Percentiles rank a stretch among this genome's conserved stretches.
Evolutionary conservation across 2,888 invertebrate species (phyloP).

Genomic region (Drosophila recens): DNA sequence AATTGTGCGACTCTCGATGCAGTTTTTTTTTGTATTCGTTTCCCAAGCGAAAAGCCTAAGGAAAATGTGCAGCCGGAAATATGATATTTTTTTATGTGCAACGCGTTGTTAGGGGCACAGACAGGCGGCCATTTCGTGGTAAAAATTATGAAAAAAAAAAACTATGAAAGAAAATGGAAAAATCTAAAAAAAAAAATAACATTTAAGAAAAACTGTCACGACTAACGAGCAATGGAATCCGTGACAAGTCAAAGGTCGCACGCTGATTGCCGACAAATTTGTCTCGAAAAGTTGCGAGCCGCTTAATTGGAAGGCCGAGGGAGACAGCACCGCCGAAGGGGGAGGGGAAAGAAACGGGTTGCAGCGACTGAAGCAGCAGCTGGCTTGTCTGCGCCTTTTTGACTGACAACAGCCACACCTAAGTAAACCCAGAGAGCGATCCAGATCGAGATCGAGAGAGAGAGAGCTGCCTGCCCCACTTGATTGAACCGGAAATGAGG

Average conservation of each 20-base stretch:
- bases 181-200: conserved; percentile 33
- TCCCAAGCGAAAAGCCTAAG: conserved; percentile 62
- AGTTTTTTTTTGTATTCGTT: conserved; percentile 41
- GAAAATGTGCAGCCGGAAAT: conserved; percentile 76
- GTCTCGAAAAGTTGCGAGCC: conserved; percentile 70
- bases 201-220: conserved; percentile 73
- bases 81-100: conserved; percentile 71
- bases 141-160: conserved; percentile 70
- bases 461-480: conserved; percentile 39
- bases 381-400: conserved; percentile 70
- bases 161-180: conserved; percentile 16
- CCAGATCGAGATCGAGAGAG: neutral
- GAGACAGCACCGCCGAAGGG: neutral
- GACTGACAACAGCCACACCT: conserved; percentile 80
- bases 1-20: conserved; percentile 64
- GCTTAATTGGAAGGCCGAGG: conserved; percentile 66
- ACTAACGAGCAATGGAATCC: conserved; percentile 70
- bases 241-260: conserved; percentile 73
- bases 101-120: conserved; percentile 40
- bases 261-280: conserved; percentile 74
- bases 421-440: conserved; percentile 49
- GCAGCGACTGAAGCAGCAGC: conserved; percentile 22
- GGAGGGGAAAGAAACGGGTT: conserved; percentile 15
- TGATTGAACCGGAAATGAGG: conserved; percentile 77
- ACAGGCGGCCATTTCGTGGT: conserved; percentile 69